Conservation (phyloP, 2,113 vertebrate species). For the Neolamprologus modestus region DNA sequence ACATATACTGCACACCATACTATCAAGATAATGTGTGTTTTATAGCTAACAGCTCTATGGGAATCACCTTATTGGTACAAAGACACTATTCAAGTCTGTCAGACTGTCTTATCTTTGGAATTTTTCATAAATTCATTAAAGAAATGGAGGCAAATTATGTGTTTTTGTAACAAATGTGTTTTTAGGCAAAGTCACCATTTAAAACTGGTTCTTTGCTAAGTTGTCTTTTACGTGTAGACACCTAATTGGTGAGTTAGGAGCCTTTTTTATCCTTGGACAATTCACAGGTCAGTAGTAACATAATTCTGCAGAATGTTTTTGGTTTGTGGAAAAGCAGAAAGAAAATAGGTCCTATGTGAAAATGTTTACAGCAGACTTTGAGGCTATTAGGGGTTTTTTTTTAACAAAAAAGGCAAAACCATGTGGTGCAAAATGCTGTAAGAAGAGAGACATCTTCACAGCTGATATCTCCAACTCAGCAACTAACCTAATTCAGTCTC, state of each 20-base stretch:
- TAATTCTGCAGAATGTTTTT: not conserved
- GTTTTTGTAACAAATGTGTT: not conserved
- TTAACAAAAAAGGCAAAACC: not conserved
- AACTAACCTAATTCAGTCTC: not conserved
- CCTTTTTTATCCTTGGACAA: not conserved
- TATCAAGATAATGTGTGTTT: not conserved
- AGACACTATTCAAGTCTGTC: not conserved
- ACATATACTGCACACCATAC: not conserved
- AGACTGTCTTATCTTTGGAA: not conserved
- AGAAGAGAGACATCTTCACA: not conserved
- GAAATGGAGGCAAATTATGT: not conserved
- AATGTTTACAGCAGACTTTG: not conserved
- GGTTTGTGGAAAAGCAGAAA: not conserved
- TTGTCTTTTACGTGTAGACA: not conserved
- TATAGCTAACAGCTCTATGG: not conserved
- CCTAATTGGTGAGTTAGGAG: not conserved
- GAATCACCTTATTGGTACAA: not conserved
- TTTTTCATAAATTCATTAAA: not conserved
- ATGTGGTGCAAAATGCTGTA: not conserved
- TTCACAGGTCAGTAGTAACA: not conserved
- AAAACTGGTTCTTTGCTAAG: not conserved
- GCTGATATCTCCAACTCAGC: not conserved
- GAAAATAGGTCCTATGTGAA: not conserved
- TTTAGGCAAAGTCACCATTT: not conserved
- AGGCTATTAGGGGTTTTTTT: not conserved